These are phyloP conservation scores for Trypoxylon attenuatum DNA, from an alignment of 2,888 invertebrate species.

Conservation along the genomic window DNA sequence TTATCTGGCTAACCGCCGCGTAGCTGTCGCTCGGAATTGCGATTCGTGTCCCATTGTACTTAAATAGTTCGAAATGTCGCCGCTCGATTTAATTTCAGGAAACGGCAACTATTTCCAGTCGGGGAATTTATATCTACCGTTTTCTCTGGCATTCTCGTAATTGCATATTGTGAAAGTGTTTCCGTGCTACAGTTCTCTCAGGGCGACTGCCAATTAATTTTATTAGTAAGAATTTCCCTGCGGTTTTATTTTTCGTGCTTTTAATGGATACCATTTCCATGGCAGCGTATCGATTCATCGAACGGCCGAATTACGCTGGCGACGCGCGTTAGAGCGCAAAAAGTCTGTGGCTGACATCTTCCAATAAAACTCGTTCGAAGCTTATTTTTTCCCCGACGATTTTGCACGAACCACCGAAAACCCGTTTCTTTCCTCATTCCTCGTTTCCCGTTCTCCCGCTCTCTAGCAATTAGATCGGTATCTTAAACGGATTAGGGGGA, in stretches of 20 bases:
- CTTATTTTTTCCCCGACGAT: no score
- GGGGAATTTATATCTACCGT: conserved; percentile 45
- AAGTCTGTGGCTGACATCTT: no score
- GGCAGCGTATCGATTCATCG: background rate
- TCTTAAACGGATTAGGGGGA: no score
- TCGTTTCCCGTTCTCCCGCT: no score
- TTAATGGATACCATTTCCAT: background rate
- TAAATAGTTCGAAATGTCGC: conserved; percentile 56
- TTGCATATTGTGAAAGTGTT: conserved; percentile 30
- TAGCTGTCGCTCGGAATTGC: conserved; percentile 56
- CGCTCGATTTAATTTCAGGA: conserved; percentile 57
- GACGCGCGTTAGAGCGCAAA: conserved; percentile 9
- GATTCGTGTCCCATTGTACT: conserved; percentile 57
- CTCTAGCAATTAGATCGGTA: no score
- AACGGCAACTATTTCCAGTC: conserved; percentile 57
- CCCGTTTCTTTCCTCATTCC: no score
- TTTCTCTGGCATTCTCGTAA: conserved; percentile 26
- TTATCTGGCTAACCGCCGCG: conserved; percentile 56
- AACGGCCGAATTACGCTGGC: background rate
- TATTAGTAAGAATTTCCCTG: background rate
- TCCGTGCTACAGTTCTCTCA: background rate
- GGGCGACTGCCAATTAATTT: background rate
- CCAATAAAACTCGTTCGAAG: no score
- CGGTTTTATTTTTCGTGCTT: background rate
- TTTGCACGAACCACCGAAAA: no score